Percentiles rank a stretch among this genome's conserved stretches.
These are phyloP conservation scores for Lepidotrigona ventralis DNA, from an alignment of 1,140 invertebrate species.

Conservation along the genomic window DNA sequence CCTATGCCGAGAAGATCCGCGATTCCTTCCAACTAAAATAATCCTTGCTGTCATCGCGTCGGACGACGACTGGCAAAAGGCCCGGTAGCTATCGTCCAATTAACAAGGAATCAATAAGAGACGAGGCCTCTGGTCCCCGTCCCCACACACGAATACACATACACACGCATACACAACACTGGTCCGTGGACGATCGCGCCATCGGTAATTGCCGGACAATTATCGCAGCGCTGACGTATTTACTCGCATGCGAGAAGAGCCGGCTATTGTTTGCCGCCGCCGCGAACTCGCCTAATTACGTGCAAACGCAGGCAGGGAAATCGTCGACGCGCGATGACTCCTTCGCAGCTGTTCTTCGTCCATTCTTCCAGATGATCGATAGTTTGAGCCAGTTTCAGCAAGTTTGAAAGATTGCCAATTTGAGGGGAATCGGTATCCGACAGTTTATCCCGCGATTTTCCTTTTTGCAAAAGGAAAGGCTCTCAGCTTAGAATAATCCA, in stretches of 20 bases:
- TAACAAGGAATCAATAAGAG: slow-evolving; percentile 41
- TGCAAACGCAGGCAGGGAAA: slow-evolving; percentile 61
- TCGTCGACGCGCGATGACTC: slow-evolving; percentile 32
- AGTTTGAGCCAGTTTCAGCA: not conserved
- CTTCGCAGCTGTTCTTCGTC: not conserved
- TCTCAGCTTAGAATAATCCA: no score
- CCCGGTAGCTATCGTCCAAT: not conserved
- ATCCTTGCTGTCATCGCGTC: not conserved
- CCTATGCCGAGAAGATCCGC: no score
- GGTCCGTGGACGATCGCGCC: slow-evolving; percentile 42
- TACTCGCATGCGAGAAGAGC: slow-evolving; percentile 72
- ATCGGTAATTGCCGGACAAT: slow-evolving; percentile 71
- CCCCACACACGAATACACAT: not conserved
- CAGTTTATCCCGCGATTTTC: no score
- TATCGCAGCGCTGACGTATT: slow-evolving; percentile 69
- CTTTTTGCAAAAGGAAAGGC: no score
- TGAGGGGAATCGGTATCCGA: no score
- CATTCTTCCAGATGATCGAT: slow-evolving; percentile 1
- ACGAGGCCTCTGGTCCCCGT: not conserved
- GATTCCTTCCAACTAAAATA: not conserved
- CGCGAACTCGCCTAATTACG: slow-evolving; percentile 69
- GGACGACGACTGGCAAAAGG: not conserved
- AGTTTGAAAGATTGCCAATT: no score
- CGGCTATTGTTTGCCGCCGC: slow-evolving; percentile 66
- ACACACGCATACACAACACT: not conserved